Percentiles rank a stretch among this genome's conserved stretches.
Conservation (phyloP, 2,113 vertebrate genomes). For the Asarcornis scutulata region DNA sequence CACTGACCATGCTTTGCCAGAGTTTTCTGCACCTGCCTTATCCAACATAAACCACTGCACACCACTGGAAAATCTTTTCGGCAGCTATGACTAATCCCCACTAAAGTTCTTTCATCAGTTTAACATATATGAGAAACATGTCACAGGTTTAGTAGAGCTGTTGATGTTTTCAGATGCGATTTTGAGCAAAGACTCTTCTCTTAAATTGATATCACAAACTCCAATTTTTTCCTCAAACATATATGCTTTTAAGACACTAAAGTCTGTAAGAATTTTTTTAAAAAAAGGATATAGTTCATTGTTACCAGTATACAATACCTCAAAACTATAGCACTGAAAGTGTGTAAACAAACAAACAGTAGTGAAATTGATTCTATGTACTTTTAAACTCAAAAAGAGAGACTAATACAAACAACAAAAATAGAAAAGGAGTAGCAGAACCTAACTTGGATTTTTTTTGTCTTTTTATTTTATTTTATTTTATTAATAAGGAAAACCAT, state of each 20-base stretch:
- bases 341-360: not conserved
- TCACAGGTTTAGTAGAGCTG: not conserved
- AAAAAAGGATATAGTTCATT: not conserved
- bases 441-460: not conserved
- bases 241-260: not conserved
- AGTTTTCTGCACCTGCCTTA: not conserved
- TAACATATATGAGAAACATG: not conserved
- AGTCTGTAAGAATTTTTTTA: not conserved
- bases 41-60: not conserved
- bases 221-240: not conserved
- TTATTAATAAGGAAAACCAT: not conserved
- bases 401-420: not conserved
- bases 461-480: not conserved
- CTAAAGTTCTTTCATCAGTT: not conserved
- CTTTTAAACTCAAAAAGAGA: not conserved
- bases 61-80: not conserved
- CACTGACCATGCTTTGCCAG: not conserved
- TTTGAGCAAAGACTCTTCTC: not conserved
- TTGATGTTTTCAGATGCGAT: not conserved
- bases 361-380: not conserved
- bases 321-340: not conserved
- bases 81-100: not conserved
- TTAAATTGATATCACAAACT: not conserved
- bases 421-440: not conserved
- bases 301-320: not conserved